Evolutionary conservation across 2,797 vertebrate genomes (phyloP).

Genomic region (Melanotaenia pygmaea): DNA sequence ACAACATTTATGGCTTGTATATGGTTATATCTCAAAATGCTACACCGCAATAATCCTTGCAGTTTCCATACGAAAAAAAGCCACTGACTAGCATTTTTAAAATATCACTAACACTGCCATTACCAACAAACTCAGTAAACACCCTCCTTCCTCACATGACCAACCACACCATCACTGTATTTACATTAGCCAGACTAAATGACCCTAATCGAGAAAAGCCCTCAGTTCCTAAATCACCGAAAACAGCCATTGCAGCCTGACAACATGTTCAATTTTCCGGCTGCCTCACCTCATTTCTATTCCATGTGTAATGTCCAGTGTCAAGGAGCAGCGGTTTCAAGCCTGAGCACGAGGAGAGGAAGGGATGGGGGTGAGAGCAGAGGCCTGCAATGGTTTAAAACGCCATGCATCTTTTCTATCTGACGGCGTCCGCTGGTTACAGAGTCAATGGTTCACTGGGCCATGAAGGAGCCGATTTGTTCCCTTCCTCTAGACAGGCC

Average conservation of each 20-base stretch:
- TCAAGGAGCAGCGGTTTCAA: slow-evolving; percentile 64
- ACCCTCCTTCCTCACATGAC: slow-evolving; percentile 45
- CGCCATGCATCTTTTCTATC: slow-evolving; percentile 70
- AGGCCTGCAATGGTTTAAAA: slow-evolving; percentile 55
- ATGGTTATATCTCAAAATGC: slow-evolving; percentile 32
- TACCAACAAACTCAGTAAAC: slow-evolving; percentile 56
- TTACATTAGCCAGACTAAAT: slow-evolving; percentile 70
- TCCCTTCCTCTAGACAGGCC: slow-evolving; percentile 44
- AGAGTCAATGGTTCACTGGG: slow-evolving; percentile 68
- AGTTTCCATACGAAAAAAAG: slow-evolving; percentile 23
- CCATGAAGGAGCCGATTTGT: slow-evolving; percentile 73
- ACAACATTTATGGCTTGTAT: slow-evolving; percentile 20
- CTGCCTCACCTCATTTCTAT: slow-evolving; percentile 75
- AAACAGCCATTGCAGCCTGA: slow-evolving; percentile 60
- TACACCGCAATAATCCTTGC: slow-evolving; percentile 34
- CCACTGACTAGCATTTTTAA: slow-evolving; percentile 28
- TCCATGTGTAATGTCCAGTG: slow-evolving; percentile 60
- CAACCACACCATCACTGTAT: slow-evolving; percentile 52
- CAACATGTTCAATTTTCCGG: slow-evolving; percentile 74
- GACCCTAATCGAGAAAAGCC: slow-evolving; percentile 52
- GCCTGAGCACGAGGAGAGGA: slow-evolving; percentile 29
- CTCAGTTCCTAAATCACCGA: slow-evolving; percentile 60
- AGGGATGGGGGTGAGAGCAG: slow-evolving; percentile 1
- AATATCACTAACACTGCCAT: slow-evolving; percentile 34
- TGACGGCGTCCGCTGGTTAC: slow-evolving; percentile 68